Evolutionary conservation across 2,113 vertebrate species (phyloP).

Genomic region (Todiramphus saurophagus): DNA sequence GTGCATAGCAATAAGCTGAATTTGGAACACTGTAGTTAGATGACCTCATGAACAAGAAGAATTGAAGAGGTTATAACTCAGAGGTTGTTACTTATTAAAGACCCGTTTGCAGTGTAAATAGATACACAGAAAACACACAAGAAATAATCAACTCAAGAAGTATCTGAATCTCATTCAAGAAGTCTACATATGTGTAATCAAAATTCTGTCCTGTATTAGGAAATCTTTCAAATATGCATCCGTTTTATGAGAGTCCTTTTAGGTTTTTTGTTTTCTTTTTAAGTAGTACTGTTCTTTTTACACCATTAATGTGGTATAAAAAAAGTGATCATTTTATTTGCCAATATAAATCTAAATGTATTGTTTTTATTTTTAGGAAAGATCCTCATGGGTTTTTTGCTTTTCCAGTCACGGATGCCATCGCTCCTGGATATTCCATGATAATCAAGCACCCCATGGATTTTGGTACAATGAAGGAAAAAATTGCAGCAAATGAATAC

Average conservation of each 20-base stretch:
- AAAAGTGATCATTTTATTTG: neutral
- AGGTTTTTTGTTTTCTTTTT: neutral
- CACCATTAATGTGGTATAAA: neutral
- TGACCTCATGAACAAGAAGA: neutral
- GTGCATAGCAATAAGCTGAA: neutral
- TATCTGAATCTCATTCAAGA: neutral
- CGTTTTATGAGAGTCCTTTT: neutral
- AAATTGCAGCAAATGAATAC: constrained; percentile 92
- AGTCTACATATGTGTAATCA: neutral
- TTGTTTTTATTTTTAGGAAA: constrained; percentile 82
- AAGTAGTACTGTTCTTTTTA: neutral
- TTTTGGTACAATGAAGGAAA: constrained; percentile 98
- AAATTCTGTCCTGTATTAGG: neutral
- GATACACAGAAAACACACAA: neutral
- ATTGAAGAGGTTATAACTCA: neutral
- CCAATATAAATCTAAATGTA: neutral
- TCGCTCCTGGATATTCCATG: constrained; percentile 96
- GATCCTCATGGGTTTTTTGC: constrained; percentile 97
- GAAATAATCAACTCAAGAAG: neutral
- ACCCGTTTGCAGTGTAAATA: neutral
- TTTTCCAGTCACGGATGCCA: constrained; percentile 95
- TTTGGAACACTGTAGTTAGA: neutral
- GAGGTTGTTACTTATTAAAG: neutral
- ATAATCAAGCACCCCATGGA: constrained; percentile 99
- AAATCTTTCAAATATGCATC: neutral